These are phyloP conservation scores for Dysdera silvatica DNA, from an alignment of 1,140 invertebrate species.

Conservation along the genomic window DNA sequence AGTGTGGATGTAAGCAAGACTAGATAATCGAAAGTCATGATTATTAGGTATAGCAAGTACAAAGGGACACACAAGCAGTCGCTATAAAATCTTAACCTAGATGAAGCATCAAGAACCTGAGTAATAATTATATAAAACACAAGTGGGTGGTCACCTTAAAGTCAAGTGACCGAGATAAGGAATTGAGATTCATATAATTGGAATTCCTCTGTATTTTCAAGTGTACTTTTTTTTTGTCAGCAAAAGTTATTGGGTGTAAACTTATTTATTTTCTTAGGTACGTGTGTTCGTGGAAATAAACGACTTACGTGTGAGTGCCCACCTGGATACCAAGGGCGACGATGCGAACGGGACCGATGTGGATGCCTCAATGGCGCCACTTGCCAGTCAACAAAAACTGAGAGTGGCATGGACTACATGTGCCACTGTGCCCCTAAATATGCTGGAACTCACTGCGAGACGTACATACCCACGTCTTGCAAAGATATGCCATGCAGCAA, in stretches of 20 bases:
- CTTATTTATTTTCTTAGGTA: constrained; percentile 29
- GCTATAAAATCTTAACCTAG: too few relatives aligned
- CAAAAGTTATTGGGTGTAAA: background rate
- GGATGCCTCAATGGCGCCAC: constrained; percentile 52
- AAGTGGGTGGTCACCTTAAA: too few relatives aligned
- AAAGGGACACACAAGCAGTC: too few relatives aligned
- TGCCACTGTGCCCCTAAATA: constrained; percentile 50
- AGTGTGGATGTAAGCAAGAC: too few relatives aligned
- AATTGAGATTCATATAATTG: too few relatives aligned
- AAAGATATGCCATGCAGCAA: constrained; percentile 41
- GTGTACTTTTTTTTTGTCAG: background rate
- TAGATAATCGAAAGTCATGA: too few relatives aligned
- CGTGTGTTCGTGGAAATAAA: constrained; percentile 27
- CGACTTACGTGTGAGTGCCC: constrained; percentile 37
- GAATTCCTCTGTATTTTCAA: background rate
- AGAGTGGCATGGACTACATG: constrained; percentile 31
- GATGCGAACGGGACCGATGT: constrained; percentile 35
- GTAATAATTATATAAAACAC: too few relatives aligned
- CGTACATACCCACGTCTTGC: constrained; percentile 30
- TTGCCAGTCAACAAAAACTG: constrained; percentile 29
- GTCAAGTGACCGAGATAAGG: too few relatives aligned
- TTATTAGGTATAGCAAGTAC: too few relatives aligned
- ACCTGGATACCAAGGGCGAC: constrained; percentile 34
- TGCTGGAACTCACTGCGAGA: constrained; percentile 53
- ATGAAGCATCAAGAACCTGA: too few relatives aligned